Evolutionary conservation across 2,888 invertebrate genomes (phyloP).

Genomic region (Aspidiotus destructor): DNA sequence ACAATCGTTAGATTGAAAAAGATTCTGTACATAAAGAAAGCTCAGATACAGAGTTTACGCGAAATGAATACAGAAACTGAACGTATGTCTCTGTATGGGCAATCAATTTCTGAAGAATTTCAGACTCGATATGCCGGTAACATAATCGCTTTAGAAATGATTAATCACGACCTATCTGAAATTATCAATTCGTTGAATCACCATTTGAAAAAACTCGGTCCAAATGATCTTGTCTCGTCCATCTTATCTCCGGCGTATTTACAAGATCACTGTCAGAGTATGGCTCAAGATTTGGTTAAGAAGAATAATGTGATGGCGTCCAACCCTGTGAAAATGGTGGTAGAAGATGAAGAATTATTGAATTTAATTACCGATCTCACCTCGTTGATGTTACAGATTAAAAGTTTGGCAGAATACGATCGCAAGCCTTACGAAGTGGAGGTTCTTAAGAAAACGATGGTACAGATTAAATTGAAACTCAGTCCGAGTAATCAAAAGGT

Average conservation of each 20-base stretch:
- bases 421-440: slow-evolving; percentile 84
- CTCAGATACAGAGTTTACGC: slow-evolving; percentile 66
- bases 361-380: slow-evolving; percentile 71
- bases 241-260: slow-evolving; percentile 56
- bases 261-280: slow-evolving; percentile 48
- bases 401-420: slow-evolving; percentile 47
- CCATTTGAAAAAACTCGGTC: slow-evolving; percentile 34
- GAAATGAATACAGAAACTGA: slow-evolving; percentile 88
- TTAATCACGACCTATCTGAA: slow-evolving; percentile 66
- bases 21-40: slow-evolving; percentile 70
- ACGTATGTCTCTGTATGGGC: slow-evolving; percentile 68
- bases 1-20: slow-evolving; percentile 65
- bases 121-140: slow-evolving; percentile 72
- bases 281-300: slow-evolving; percentile 35
- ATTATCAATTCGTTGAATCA: slow-evolving; percentile 33
- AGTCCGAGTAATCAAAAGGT: slow-evolving; percentile 62
- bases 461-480: slow-evolving; percentile 72
- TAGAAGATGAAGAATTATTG: slow-evolving; percentile 53
- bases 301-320: slow-evolving; percentile 57
- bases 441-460: slow-evolving; percentile 81
- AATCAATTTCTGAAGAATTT: slow-evolving; percentile 73
- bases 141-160: slow-evolving; percentile 78
- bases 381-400: slow-evolving; percentile 80
- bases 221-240: slow-evolving; percentile 34
- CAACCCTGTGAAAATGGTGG: slow-evolving; percentile 65